These are phyloP conservation scores for Lepisosteus osseus DNA, from an alignment of 2,113 vertebrate genomes.

Conservation along the genomic window DNA sequence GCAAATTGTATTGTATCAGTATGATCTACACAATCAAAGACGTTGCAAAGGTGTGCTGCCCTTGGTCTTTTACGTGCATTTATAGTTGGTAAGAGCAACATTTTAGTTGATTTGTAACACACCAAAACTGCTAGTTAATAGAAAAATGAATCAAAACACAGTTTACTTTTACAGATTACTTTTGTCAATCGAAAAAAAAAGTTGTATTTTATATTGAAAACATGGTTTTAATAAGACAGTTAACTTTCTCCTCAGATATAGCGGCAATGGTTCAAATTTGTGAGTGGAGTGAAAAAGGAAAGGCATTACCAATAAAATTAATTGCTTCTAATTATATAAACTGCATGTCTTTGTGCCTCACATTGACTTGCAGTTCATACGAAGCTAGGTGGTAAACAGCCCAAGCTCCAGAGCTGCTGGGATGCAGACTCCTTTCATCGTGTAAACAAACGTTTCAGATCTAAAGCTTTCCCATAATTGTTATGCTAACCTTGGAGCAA, in stretches of 20 bases:
- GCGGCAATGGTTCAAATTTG: slow-evolving; percentile 26
- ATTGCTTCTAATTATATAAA: slow-evolving; percentile 67
- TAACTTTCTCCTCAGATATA: slow-evolving; percentile 40
- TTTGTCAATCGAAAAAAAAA: no score
- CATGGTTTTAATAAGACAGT: not conserved
- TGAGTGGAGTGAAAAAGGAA: slow-evolving; percentile 49
- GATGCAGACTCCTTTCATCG: slow-evolving; percentile 83
- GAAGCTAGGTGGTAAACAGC: slow-evolving; percentile 78
- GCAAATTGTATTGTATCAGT: no score
- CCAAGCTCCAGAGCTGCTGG: slow-evolving; percentile 66
- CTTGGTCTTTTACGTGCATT: no score
- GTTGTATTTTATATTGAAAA: no score
- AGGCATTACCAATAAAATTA: slow-evolving; percentile 68
- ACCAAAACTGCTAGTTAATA: no score
- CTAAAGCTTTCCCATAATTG: slow-evolving; percentile 98
- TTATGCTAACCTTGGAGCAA: slow-evolving; percentile 97
- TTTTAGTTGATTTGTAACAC: no score
- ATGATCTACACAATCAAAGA: no score
- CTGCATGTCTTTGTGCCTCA: slow-evolving; percentile 76
- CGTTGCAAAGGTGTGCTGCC: no score
- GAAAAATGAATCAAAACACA: no score
- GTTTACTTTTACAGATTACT: no score
- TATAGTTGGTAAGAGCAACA: no score
- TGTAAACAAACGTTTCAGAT: slow-evolving; percentile 95
- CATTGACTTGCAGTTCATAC: slow-evolving; percentile 77